These are phyloP conservation scores for Leptopilina syphax DNA, from an alignment of 2,888 invertebrate species.

Conservation along the genomic window DNA sequence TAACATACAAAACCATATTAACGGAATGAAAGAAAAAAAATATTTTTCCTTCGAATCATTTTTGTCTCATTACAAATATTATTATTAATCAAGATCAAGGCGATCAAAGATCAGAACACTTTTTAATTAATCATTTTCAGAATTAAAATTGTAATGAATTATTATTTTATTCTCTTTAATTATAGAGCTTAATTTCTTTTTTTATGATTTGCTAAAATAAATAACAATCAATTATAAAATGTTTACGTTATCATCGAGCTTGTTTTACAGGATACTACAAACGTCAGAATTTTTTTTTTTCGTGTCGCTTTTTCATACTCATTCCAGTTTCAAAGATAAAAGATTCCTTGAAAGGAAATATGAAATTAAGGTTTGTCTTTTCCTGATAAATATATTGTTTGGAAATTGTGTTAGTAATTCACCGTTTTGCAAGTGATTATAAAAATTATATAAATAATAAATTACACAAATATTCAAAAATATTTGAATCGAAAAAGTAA, in stretches of 20 bases:
- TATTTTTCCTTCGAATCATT: too few species aligned
- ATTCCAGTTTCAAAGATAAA: slow-evolving; percentile 20
- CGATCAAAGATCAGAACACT: too few species aligned
- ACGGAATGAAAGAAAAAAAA: too few species aligned
- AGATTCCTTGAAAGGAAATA: neutral
- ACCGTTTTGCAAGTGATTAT: neutral
- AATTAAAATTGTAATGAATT: too few species aligned
- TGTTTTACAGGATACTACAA: slow-evolving; percentile 35
- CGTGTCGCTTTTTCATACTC: neutral
- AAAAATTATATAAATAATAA: neutral
- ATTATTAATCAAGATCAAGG: too few species aligned
- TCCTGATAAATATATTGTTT: slow-evolving; percentile 19
- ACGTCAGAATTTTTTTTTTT: slow-evolving; percentile 1
- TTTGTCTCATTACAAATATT: too few species aligned
- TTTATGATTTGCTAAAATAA: neutral
- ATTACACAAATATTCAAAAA: neutral
- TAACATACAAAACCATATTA: too few species aligned
- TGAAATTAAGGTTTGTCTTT: slow-evolving; percentile 5
- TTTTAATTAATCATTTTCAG: too few species aligned
- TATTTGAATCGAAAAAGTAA: neutral
- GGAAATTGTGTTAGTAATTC: neutral
- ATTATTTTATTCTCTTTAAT: neutral
- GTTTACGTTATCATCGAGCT: neutral
- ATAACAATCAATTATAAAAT: neutral
- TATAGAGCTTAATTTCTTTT: neutral